A percentile compares a stretch with the other conserved stretches of the same genome.
Conservation (phyloP, 2,113 vertebrate species). For the Cygnus atratus region DNA sequence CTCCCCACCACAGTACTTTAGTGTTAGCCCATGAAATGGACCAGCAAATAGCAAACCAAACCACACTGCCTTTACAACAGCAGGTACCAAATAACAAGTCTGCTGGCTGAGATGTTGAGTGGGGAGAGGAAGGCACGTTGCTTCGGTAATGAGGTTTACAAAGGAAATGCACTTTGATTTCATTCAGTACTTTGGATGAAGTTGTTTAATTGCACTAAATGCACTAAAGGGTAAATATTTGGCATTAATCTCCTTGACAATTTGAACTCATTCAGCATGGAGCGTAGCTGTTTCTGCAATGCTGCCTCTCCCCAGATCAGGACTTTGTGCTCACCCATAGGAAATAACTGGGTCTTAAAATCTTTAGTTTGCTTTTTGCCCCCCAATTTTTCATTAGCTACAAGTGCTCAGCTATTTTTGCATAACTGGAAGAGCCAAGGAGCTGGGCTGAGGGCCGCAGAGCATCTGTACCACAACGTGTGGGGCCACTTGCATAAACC, state of each 20-base stretch:
- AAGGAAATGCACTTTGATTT: slow-evolving; percentile 3
- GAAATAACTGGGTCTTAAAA: neutral
- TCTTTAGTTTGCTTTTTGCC: neutral
- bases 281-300: neutral
- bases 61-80: neutral
- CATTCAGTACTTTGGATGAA: neutral
- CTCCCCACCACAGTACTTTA: neutral
- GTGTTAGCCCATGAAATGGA: neutral
- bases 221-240: slow-evolving; percentile 41
- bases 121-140: neutral
- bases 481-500: neutral
- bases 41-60: neutral
- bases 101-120: neutral
- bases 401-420: neutral
- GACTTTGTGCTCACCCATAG: accelerated
- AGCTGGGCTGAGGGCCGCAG: neutral
- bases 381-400: neutral
- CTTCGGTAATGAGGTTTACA: neutral
- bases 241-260: neutral
- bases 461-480: accelerated
- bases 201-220: neutral
- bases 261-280: neutral
- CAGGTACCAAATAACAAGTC: neutral
- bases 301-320: accelerated
- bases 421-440: neutral